Percentiles rank a stretch among this genome's conserved stretches.
These are phyloP conservation scores for Styela clava DNA, from an alignment of 23 tunicate genomes.

Conservation along the genomic window DNA sequence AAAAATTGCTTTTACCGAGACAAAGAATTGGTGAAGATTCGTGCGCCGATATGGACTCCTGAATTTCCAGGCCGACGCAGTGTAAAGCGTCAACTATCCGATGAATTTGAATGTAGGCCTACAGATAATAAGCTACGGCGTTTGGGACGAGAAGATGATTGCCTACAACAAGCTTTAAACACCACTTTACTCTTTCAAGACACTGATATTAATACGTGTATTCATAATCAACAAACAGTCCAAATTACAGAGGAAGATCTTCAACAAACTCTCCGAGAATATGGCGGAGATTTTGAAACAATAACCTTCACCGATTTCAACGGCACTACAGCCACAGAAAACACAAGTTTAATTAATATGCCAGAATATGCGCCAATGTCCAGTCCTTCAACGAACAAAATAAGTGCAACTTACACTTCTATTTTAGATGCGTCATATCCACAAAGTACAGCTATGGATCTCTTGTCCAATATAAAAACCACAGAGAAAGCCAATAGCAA, in stretches of 20 bases:
- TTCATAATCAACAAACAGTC: neutral
- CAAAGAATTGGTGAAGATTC: neutral
- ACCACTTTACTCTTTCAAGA: neutral
- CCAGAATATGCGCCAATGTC: neutral
- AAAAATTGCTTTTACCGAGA: neutral
- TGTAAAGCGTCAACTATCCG: neutral
- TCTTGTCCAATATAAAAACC: neutral
- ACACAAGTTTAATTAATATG: too few relatives aligned
- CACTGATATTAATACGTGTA: neutral
- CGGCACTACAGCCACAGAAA: neutral
- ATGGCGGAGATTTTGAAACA: neutral
- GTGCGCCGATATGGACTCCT: slow-evolving; percentile 21
- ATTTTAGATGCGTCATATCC: neutral
- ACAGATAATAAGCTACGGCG: neutral
- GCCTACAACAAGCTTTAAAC: neutral
- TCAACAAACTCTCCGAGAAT: neutral
- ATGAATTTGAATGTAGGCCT: too few relatives aligned
- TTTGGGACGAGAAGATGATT: neutral
- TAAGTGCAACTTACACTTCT: neutral
- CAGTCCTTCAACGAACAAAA: neutral
- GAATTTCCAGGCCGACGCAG: slow-evolving; percentile 13
- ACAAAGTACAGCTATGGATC: neutral
- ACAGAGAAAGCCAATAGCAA: too few relatives aligned
- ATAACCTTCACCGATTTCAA: neutral
- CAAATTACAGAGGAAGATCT: neutral